Evolutionary conservation across 2,888 invertebrate genomes (phyloP).

Genomic region (Mesorhabditis belari): DNA sequence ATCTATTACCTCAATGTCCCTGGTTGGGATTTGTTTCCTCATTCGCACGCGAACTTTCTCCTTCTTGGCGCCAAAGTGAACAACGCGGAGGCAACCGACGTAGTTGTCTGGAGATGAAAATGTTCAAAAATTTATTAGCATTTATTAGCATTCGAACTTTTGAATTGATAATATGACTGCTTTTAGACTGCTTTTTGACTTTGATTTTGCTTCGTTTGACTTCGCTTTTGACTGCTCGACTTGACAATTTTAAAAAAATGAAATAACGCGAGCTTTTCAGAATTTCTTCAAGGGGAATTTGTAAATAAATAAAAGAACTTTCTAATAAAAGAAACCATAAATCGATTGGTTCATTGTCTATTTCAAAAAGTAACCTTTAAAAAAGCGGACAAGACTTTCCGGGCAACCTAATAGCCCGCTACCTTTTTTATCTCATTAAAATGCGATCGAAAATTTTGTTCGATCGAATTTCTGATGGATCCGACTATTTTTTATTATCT

Average conservation of each 20-base stretch:
- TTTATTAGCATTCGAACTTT: background rate
- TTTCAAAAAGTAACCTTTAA: too few relatives aligned
- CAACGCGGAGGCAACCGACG: conserved; percentile 48
- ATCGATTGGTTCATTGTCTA: too few relatives aligned
- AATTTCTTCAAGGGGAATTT: too few relatives aligned
- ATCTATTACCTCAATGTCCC: conserved; percentile 16
- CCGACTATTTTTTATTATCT: background rate
- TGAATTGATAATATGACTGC: background rate
- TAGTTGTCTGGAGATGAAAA: conserved; percentile 35
- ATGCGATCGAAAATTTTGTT: background rate
- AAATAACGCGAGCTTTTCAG: too few relatives aligned
- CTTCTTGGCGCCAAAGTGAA: conserved; percentile 34
- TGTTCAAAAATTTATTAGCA: too few relatives aligned
- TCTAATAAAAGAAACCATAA: too few relatives aligned
- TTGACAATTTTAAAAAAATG: too few relatives aligned
- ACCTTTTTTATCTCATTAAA: background rate
- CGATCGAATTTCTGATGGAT: background rate
- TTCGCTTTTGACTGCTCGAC: too few relatives aligned
- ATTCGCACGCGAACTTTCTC: conserved; percentile 19
- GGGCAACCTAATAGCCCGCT: background rate
- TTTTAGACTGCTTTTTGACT: too few relatives aligned
- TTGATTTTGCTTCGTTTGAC: too few relatives aligned
- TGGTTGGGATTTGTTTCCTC: conserved; percentile 26
- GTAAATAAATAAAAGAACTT: too few relatives aligned
- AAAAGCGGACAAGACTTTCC: too few relatives aligned